Conservation (phyloP, 2,888 invertebrate species). For the Mythimna loreyi region DNA sequence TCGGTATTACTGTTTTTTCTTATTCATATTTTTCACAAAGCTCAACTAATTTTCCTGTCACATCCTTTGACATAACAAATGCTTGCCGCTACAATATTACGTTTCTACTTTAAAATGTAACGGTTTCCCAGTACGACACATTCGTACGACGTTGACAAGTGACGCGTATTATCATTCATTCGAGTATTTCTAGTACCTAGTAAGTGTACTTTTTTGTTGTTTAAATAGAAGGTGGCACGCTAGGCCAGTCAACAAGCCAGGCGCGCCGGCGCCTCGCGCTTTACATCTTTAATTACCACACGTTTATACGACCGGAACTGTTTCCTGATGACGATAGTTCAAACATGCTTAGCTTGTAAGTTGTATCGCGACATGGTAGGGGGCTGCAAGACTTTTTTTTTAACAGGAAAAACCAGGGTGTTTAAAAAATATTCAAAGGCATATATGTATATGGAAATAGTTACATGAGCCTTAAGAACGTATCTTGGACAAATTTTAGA, state of each 20-base stretch:
- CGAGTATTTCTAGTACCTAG: constrained; percentile 54
- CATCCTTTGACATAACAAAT: constrained; percentile 26
- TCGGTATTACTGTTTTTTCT: background rate
- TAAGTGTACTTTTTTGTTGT: constrained; percentile 48
- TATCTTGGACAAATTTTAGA: background rate
- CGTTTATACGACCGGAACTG: constrained; percentile 59
- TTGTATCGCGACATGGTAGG: constrained; percentile 9
- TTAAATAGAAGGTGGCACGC: constrained; percentile 62
- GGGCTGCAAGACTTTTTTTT: constrained; percentile 1
- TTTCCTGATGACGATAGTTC: constrained; percentile 32
- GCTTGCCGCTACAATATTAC: constrained; percentile 21
- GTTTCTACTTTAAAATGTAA: constrained; percentile 37
- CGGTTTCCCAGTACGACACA: constrained; percentile 25
- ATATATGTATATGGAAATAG: background rate
- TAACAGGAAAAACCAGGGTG: background rate
- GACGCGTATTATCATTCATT: constrained; percentile 39
- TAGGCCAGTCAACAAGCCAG: constrained; percentile 46
- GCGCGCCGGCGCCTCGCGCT: constrained; percentile 68
- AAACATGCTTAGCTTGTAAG: constrained; percentile 20
- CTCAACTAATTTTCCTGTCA: constrained; percentile 22
- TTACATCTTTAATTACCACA: constrained; percentile 79
- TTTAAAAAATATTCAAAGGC: background rate
- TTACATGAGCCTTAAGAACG: background rate
- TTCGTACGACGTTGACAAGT: constrained; percentile 49
- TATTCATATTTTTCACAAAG: background rate